Evolutionary conservation across 64 coral and sea anemone species (phyloP).

Genomic region (Montipora cactus): DNA sequence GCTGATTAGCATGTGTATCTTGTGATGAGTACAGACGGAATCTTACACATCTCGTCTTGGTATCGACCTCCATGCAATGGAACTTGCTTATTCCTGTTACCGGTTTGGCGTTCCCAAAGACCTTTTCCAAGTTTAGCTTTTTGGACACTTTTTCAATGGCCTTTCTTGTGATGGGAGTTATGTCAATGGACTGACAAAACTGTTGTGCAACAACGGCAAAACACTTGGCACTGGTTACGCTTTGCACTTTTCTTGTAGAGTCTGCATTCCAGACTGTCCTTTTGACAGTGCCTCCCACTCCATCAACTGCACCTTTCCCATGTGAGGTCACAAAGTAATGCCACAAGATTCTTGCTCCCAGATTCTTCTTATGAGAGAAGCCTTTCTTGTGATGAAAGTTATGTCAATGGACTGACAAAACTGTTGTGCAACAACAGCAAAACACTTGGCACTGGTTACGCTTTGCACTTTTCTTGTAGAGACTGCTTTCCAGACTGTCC

Average conservation of each 20-base stretch:
- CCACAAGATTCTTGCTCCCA: constrained; percentile 40
- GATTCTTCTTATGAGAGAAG: background rate
- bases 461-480: constrained; percentile 48
- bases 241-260: constrained; percentile 41
- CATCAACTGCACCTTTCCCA: constrained; percentile 73
- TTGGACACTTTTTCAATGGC: background rate
- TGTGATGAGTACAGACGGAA: too few relatives aligned
- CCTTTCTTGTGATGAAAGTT: background rate
- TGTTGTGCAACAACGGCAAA: constrained; percentile 19
- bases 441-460: constrained; percentile 25
- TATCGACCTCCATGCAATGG: constrained; percentile 32
- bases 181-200: constrained; percentile 9
- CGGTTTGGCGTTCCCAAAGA: constrained; percentile 26
- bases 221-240: constrained; percentile 9
- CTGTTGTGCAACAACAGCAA: constrained; percentile 19
- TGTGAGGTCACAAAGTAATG: constrained; percentile 68
- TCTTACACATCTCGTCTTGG: too few relatives aligned
- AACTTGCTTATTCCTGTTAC: constrained; percentile 43
- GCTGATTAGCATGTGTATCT: too few relatives aligned
- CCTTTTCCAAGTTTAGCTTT: background rate
- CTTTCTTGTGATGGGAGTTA: constrained; percentile 1
- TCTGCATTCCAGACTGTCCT: constrained; percentile 54
- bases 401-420: constrained; percentile 15
- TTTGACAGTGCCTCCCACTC: constrained; percentile 67
- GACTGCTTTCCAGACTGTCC: constrained; percentile 53